These are phyloP conservation scores for Stichopus chloronotus DNA, from an alignment of 35 echinoderm and acorn worm species.

Conservation along the genomic window DNA sequence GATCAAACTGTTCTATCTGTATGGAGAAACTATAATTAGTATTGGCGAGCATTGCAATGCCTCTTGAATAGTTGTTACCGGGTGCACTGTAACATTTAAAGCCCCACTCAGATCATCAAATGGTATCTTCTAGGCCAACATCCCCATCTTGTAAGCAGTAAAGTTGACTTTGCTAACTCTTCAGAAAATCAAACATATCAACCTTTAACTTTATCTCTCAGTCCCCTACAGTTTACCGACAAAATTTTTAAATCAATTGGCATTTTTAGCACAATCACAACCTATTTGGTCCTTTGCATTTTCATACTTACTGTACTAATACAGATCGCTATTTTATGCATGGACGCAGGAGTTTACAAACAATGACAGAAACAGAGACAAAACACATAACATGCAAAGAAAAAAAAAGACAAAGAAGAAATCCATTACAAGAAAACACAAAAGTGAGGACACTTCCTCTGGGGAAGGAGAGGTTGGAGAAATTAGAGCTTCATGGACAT, in stretches of 20 bases:
- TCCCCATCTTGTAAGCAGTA: slow-evolving; percentile 17
- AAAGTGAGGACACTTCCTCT: too few species aligned
- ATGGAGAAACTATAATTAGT: background rate
- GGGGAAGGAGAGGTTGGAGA: too few species aligned
- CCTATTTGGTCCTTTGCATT: background rate
- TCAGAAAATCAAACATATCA: background rate
- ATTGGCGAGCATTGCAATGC: background rate
- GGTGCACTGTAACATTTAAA: slow-evolving; percentile 25
- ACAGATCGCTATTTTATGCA: too few species aligned
- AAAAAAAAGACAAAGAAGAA: too few species aligned
- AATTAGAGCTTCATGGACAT: too few species aligned
- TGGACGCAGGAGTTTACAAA: background rate
- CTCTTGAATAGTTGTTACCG: background rate
- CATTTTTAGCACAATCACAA: background rate
- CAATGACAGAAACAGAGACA: background rate
- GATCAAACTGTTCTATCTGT: background rate
- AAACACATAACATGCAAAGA: too few species aligned
- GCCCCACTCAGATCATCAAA: background rate
- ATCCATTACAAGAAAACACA: too few species aligned
- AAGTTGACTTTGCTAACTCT: background rate
- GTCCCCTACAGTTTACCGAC: background rate
- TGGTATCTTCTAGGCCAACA: background rate
- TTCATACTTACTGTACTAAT: background rate
- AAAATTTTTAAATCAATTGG: background rate
- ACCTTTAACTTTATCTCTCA: background rate